phyloP scores from a whole-genome alignment of 2,888 invertebrate genomes.

The Lycaena phlaeas region DNA sequence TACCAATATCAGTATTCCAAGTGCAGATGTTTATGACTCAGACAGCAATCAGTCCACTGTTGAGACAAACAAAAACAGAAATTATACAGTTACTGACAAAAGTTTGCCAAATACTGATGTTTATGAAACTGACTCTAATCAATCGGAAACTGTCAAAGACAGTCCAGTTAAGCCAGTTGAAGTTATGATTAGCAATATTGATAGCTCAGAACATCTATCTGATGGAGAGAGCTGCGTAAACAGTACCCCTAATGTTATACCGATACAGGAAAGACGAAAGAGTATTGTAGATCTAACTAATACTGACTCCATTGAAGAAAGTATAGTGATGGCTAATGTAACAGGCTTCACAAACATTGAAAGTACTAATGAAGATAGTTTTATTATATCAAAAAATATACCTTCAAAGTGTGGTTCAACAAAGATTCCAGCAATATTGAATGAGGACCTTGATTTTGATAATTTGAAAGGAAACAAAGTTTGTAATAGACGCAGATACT shows the following conservation, averaged over 20 bases:
- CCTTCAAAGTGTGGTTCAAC: constrained; percentile 49
- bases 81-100: constrained; percentile 49
- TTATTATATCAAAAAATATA: constrained; percentile 14
- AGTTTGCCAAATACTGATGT: constrained; percentile 62
- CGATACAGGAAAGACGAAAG: constrained; percentile 21
- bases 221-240: constrained; percentile 12
- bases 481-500: constrained; percentile 44
- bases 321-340: constrained; percentile 56
- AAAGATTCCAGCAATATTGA: constrained; percentile 54
- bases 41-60: constrained; percentile 64
- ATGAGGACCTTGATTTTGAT: constrained; percentile 58
- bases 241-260: constrained; percentile 16
- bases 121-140: constrained; percentile 70
- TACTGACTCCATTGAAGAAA: constrained; percentile 37
- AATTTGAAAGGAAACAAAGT: constrained; percentile 54
- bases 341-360: constrained; percentile 42
- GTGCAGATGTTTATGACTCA: constrained; percentile 71
- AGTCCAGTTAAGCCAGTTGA: constrained; percentile 14
- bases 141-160: constrained; percentile 35
- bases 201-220: constrained; percentile 28
- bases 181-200: constrained; percentile 20
- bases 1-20: constrained; percentile 46
- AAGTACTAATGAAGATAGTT: constrained; percentile 7
- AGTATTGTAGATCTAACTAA: constrained; percentile 43
- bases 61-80: constrained; percentile 33